These are phyloP conservation scores for Drosophila littoralis DNA, from an alignment of 1,140 invertebrate species.

Conservation along the genomic window DNA sequence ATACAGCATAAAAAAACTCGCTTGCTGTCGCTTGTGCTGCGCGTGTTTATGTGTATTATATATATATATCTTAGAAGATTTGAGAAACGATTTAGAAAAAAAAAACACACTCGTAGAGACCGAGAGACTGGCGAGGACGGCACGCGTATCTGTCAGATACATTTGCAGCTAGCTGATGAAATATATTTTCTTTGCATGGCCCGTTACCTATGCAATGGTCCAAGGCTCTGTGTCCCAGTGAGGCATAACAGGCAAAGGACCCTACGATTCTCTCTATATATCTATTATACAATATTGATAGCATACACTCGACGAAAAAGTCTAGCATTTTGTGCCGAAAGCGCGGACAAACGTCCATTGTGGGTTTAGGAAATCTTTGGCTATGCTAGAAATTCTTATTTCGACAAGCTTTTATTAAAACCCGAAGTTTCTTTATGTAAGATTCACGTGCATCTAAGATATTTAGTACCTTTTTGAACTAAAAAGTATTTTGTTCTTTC, in stretches of 20 bases:
- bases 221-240: conserved; percentile 40
- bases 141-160: conserved; percentile 75
- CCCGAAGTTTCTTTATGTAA: too few relatives aligned
- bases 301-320: neutral
- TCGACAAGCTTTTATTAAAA: too few relatives aligned
- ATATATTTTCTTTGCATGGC: conserved; percentile 52
- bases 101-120: conserved; percentile 12
- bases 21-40: conserved; percentile 12
- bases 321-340: too few relatives aligned
- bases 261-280: neutral
- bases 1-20: conserved; percentile 47
- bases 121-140: conserved; percentile 17
- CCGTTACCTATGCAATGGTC: conserved; percentile 64
- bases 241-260: conserved; percentile 26
- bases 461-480: too few relatives aligned
- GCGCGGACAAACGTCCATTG: too few relatives aligned
- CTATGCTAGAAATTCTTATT: too few relatives aligned
- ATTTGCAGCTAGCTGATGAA: conserved; percentile 28
- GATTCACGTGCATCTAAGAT: too few relatives aligned
- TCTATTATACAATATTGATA: conserved; percentile 2
- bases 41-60: conserved; percentile 1
- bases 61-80: conserved; percentile 44
- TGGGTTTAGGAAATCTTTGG: too few relatives aligned
- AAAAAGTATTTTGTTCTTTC: too few relatives aligned
- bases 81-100: conserved; percentile 38